A percentile compares a stretch with the other conserved stretches of the same genome.
phyloP scores from a whole-genome alignment of 1,140 invertebrate species.

The Homarus americanus region DNA sequence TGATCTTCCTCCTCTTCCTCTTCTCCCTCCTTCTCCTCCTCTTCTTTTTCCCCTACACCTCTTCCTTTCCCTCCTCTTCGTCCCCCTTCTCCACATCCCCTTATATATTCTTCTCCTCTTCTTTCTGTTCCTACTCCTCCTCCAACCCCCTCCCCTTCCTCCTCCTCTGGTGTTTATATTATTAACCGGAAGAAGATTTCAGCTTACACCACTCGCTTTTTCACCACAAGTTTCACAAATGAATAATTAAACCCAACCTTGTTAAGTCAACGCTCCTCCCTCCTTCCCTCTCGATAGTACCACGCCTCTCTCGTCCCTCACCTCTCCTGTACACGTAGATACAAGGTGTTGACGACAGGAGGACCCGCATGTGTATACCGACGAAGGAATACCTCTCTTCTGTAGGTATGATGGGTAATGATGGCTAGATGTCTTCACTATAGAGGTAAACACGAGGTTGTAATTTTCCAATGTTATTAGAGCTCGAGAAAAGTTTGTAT shows the following conservation, averaged over 20 bases:
- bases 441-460: too few relatives aligned
- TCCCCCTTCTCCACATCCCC: not conserved
- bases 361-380: too few relatives aligned
- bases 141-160: not conserved
- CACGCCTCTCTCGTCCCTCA: not conserved
- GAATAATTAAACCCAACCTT: not conserved
- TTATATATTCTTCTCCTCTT: not conserved
- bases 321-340: not conserved
- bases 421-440: too few relatives aligned
- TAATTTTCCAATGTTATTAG: too few relatives aligned
- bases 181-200: not conserved
- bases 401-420: too few relatives aligned
- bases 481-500: too few relatives aligned
- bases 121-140: not conserved
- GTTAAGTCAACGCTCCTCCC: too few relatives aligned
- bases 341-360: too few relatives aligned
- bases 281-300: too few relatives aligned
- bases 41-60: not conserved
- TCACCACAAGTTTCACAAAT: not conserved
- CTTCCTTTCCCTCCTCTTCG: not conserved
- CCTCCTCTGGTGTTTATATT: not conserved
- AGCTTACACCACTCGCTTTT: not conserved
- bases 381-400: too few relatives aligned
- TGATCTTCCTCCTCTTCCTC: not conserved
- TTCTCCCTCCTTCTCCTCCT: not conserved